Conservation (phyloP, 2,888 invertebrate genomes). For the Pandemis cinnamomeana region DNA sequence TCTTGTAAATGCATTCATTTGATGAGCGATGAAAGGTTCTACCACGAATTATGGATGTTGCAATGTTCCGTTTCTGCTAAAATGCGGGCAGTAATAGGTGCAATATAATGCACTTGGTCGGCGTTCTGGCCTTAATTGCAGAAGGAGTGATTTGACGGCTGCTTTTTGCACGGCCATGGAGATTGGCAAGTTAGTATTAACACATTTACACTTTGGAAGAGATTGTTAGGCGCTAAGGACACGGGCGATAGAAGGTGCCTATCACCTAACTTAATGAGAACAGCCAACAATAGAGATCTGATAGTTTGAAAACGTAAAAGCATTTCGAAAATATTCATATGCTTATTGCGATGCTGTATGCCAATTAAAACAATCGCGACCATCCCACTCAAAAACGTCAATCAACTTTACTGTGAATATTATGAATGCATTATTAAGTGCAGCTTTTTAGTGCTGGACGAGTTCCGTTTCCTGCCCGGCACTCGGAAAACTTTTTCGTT, state of each 20-base stretch:
- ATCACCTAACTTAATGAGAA: constrained; percentile 23
- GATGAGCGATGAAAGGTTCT: constrained; percentile 40
- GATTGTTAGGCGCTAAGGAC: constrained; percentile 37
- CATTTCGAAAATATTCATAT: not conserved
- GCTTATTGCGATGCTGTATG: not conserved
- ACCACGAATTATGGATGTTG: constrained; percentile 50
- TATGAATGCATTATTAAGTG: no score
- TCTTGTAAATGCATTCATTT: not conserved
- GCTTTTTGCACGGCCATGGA: constrained; percentile 39
- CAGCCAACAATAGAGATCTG: constrained; percentile 7
- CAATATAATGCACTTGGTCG: constrained; percentile 52
- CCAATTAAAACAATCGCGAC: no score
- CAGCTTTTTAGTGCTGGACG: no score
- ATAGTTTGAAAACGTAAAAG: not conserved
- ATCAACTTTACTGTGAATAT: not conserved
- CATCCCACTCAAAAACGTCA: not conserved
- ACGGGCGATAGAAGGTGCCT: constrained; percentile 22
- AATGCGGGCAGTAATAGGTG: constrained; percentile 52
- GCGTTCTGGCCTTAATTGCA: constrained; percentile 59
- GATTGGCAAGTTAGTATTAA: constrained; percentile 41
- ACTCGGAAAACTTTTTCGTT: no score
- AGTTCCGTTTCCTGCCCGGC: no score
- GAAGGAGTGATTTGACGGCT: constrained; percentile 53
- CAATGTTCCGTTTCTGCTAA: constrained; percentile 54
- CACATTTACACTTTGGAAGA: constrained; percentile 22